Evolutionary conservation across 2,113 vertebrate species (phyloP).

Genomic region (Callocephalon fimbriatum): DNA sequence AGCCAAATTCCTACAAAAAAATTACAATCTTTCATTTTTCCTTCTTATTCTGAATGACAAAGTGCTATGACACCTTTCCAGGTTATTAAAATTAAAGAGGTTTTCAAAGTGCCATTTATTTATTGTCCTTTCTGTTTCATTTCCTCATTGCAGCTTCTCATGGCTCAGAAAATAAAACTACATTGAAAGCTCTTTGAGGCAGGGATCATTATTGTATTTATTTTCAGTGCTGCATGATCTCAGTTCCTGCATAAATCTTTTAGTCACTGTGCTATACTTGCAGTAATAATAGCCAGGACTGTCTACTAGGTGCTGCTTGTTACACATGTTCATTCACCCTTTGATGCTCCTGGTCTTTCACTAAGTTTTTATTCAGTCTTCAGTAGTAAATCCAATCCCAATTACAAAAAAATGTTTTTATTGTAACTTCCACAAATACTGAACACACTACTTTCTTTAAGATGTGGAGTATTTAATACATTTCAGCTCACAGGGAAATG

Average conservation of each 20-base stretch:
- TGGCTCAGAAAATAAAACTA: conserved; percentile 28
- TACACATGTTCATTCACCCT: not conserved
- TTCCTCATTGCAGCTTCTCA: conserved; percentile 27
- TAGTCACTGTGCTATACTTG: not conserved
- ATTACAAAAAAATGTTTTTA: not conserved
- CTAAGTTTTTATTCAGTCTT: not conserved
- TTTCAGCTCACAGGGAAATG: conserved; percentile 37
- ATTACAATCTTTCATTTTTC: not conserved
- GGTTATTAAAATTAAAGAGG: conserved; percentile 19
- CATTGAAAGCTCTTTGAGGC: conserved; percentile 14
- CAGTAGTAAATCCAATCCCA: not conserved
- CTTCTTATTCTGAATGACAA: not conserved
- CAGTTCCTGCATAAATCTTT: conserved; percentile 41
- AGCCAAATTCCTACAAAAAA: not conserved
- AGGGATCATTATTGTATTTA: conserved; percentile 18
- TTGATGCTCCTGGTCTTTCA: not conserved
- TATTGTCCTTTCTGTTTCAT: conserved; percentile 39
- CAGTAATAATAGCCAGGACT: not conserved
- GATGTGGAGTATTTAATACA: not conserved
- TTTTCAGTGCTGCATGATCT: conserved; percentile 36
- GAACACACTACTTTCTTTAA: conserved; percentile 6
- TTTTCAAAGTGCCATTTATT: conserved; percentile 15
- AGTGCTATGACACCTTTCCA: not conserved
- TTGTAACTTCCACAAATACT: not conserved
- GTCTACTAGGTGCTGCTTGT: not conserved